These are phyloP conservation scores for Orycteropus afer DNA, from an alignment of 2,113 vertebrate genomes.

Conservation along the genomic window DNA sequence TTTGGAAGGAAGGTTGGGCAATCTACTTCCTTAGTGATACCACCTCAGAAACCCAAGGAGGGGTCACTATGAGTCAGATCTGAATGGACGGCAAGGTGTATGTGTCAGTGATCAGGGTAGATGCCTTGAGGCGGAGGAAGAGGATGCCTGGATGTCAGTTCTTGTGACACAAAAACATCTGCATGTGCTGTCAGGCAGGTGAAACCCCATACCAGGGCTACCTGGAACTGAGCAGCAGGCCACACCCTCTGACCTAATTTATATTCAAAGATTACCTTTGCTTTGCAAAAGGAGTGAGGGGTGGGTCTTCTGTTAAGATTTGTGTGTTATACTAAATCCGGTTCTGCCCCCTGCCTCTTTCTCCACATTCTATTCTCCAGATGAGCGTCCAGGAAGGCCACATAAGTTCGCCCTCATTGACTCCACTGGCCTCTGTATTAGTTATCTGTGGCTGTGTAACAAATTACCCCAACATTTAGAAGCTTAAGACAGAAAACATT, in stretches of 20 bases:
- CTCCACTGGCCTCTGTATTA: background rate
- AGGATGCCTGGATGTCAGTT: background rate
- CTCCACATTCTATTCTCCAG: background rate
- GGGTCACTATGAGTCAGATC: too few relatives aligned
- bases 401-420: background rate
- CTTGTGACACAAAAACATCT: constrained; percentile 47
- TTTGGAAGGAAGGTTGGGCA: too few relatives aligned
- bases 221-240: background rate
- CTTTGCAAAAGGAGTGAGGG: background rate
- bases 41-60: too few relatives aligned
- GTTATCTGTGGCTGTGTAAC: background rate
- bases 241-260: constrained; percentile 62
- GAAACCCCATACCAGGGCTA: constrained; percentile 19
- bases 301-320: background rate
- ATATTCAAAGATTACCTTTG: constrained; percentile 49
- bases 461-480: background rate
- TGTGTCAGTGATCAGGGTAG: background rate
- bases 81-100: too few relatives aligned
- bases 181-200: constrained; percentile 5
- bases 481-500: constrained; percentile 1
- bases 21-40: too few relatives aligned
- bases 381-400: background rate
- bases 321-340: background rate
- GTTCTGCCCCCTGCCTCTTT: background rate
- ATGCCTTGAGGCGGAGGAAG: background rate